Evolutionary conservation across 1,140 invertebrate species (phyloP).

Genomic region (Archivesica marissinica): DNA sequence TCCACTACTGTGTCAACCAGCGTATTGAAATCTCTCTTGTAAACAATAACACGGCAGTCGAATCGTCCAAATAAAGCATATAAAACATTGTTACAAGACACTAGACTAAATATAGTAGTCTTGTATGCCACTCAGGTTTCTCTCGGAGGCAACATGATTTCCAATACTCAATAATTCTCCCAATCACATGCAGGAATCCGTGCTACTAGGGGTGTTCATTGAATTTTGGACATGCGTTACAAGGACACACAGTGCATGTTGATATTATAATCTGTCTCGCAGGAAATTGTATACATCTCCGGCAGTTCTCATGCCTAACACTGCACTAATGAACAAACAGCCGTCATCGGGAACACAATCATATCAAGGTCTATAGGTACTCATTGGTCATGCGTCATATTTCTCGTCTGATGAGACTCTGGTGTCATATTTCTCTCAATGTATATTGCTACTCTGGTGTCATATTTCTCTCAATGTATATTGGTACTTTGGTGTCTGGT

Average conservation of each 20-base stretch:
- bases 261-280: no score
- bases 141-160: background rate
- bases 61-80: background rate
- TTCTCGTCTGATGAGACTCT: no score
- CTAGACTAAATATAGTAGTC: slow-evolving; percentile 22
- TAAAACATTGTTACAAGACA: slow-evolving; percentile 30
- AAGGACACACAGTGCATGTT: background rate
- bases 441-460: no score
- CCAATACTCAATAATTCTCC: slow-evolving; percentile 29
- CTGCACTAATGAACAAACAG: no score
- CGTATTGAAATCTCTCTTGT: slow-evolving; percentile 5
- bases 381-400: no score
- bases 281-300: background rate
- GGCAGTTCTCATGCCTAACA: no score
- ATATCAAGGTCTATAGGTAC: no score
- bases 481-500: no score
- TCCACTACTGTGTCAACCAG: background rate
- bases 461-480: no score
- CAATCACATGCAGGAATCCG: background rate
- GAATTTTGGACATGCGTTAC: slow-evolving; percentile 17
- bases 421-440: no score
- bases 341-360: no score
- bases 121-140: background rate
- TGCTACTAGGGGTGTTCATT: slow-evolving; percentile 4
- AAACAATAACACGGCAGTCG: slow-evolving; percentile 19